Conservation (phyloP, 2,888 invertebrate species). For the Cantharis rufa region DNA sequence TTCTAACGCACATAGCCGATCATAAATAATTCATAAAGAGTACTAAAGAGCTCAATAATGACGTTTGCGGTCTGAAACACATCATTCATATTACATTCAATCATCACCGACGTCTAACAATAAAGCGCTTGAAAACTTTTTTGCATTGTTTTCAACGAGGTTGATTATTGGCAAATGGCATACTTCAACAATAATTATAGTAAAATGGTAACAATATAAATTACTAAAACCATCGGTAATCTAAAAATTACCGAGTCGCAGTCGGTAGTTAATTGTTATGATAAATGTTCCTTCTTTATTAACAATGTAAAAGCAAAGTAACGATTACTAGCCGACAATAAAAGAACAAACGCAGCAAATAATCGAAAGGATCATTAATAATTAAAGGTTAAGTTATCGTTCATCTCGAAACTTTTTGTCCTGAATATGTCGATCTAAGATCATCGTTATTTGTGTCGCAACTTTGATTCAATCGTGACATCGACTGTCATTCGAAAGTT, state of each 20-base stretch:
- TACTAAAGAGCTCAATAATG: neutral
- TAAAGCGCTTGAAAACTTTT: neutral
- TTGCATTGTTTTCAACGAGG: neutral
- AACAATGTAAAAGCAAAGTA: constrained; percentile 9
- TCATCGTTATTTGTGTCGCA: neutral
- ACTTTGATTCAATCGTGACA: neutral
- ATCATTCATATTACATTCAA: neutral
- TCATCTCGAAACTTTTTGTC: constrained; percentile 6
- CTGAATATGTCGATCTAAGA: neutral
- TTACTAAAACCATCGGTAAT: neutral
- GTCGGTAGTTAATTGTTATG: constrained; percentile 3
- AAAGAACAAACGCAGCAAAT: constrained; percentile 12
- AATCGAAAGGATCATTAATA: constrained; percentile 22
- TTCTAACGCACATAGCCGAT: neutral
- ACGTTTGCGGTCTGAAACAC: neutral
- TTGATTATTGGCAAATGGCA: neutral
- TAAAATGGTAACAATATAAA: neutral
- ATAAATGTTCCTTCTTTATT: neutral
- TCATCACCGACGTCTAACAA: neutral
- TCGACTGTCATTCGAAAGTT: neutral
- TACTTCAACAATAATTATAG: neutral
- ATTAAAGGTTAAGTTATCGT: constrained; percentile 11
- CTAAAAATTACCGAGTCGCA: neutral
- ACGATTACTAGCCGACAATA: constrained; percentile 16
- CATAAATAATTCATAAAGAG: neutral